These are phyloP conservation scores for Ganaspis sp. DNA, from an alignment of 1,140 invertebrate species.

Conservation along the genomic window DNA sequence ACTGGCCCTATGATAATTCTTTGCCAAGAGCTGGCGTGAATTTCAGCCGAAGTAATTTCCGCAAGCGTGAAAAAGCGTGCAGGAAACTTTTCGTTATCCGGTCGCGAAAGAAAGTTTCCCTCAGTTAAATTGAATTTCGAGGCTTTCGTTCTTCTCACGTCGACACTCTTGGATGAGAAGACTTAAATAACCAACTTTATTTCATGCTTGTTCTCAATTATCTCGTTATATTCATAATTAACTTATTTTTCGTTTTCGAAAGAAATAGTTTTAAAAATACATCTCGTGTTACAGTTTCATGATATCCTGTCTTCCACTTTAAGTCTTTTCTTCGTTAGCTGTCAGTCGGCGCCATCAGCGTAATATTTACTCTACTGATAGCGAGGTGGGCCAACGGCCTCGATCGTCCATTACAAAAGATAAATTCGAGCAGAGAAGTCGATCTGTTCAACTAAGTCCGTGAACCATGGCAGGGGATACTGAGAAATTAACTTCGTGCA, in stretches of 20 bases:
- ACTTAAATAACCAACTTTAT: slow-evolving; percentile 14
- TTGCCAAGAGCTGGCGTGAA: background rate
- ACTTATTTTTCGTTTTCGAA: background rate
- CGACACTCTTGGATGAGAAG: background rate
- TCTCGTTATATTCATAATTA: background rate
- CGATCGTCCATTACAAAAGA: slow-evolving; percentile 27
- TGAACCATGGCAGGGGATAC: background rate
- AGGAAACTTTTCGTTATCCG: slow-evolving; percentile 23
- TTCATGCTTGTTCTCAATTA: background rate
- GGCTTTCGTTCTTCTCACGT: slow-evolving; percentile 10
- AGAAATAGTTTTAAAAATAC: background rate
- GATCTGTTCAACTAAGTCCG: background rate
- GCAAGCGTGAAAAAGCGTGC: slow-evolving; percentile 21
- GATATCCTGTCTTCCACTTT: slow-evolving; percentile 3
- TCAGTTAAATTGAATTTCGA: slow-evolving; percentile 13
- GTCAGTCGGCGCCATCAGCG: slow-evolving; percentile 3
- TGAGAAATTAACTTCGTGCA: background rate
- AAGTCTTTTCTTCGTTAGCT: slow-evolving; percentile 27
- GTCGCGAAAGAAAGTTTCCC: slow-evolving; percentile 13
- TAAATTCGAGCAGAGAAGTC: slow-evolving; percentile 22
- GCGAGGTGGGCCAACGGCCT: slow-evolving; percentile 11
- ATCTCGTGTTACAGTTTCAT: background rate
- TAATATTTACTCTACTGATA: slow-evolving; percentile 23
- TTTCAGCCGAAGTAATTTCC: slow-evolving; percentile 25
- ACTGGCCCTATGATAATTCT: slow-evolving; percentile 9